These are phyloP conservation scores for Aphaenogaster ashmeadi DNA, from an alignment of 1,140 invertebrate species.

Conservation along the genomic window DNA sequence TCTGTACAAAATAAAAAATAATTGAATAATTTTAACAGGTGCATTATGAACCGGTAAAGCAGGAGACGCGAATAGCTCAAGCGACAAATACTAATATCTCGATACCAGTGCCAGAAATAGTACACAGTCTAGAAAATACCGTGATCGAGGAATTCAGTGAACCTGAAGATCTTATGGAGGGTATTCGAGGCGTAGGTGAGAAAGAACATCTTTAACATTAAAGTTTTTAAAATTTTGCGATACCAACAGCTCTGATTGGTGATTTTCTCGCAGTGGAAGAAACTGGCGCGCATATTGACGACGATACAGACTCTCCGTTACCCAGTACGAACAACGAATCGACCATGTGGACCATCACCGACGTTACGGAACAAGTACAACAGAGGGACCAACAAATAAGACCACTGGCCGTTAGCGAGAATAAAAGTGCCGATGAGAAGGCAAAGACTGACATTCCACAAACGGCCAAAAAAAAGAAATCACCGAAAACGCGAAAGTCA, in stretches of 20 bases:
- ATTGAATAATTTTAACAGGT: conserved; percentile 79
- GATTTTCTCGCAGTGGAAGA: conserved; percentile 81
- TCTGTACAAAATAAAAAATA: conserved; percentile 18
- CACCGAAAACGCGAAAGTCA: conserved; percentile 78
- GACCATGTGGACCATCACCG: conserved; percentile 82
- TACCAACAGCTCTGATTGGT: not conserved
- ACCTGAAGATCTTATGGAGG: conserved; percentile 94
- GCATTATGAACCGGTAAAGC: conserved; percentile 91
- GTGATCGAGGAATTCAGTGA: conserved; percentile 92
- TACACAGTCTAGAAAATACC: conserved; percentile 78
- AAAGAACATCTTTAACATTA: conserved; percentile 10
- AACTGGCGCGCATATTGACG: conserved; percentile 85
- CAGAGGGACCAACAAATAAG: conserved; percentile 80
- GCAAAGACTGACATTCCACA: conserved; percentile 84
- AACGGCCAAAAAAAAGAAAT: conserved; percentile 83
- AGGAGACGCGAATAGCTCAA: conserved; percentile 84
- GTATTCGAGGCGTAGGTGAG: conserved; percentile 90
- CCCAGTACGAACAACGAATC: conserved; percentile 78
- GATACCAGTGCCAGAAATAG: conserved; percentile 79
- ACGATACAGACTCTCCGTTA: conserved; percentile 82
- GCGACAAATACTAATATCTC: conserved; percentile 81
- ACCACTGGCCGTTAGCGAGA: conserved; percentile 77
- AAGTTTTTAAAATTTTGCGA: not conserved
- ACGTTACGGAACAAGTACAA: conserved; percentile 83
- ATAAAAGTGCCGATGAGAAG: conserved; percentile 80